Evolutionary conservation across 1,140 invertebrate species (phyloP).

Genomic region (Saccostrea glomerata): DNA sequence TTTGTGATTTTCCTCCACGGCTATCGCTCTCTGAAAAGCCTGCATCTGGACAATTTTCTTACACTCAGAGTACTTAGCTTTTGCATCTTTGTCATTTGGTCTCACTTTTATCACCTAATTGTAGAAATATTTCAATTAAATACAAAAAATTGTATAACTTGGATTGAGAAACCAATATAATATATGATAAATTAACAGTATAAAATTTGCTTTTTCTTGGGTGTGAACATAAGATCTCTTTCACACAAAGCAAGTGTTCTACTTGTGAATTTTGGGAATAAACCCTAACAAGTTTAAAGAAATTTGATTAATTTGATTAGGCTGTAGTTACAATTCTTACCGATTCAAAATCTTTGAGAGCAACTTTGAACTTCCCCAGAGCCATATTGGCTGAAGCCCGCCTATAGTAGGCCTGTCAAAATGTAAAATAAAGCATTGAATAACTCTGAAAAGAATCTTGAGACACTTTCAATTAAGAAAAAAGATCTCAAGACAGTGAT

Average conservation of each 20-base stretch:
- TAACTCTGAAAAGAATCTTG: background rate
- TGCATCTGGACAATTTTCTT: conserved; percentile 96
- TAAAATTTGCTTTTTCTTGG: background rate
- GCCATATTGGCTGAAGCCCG: conserved; percentile 98
- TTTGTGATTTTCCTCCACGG: conserved; percentile 91
- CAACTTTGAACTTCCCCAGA: conserved; percentile 97
- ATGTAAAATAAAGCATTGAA: background rate
- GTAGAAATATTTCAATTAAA: background rate
- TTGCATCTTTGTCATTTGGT: conserved; percentile 96
- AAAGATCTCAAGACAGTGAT: background rate
- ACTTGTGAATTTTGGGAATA: too few species aligned
- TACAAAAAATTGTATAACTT: too few species aligned
- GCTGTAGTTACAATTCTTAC: conserved; percentile 80
- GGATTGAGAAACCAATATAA: background rate
- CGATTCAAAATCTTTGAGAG: conserved; percentile 97
- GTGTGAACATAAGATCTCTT: background rate
- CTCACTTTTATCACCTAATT: conserved; percentile 90
- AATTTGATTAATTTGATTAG: too few species aligned
- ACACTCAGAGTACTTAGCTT: conserved; percentile 95
- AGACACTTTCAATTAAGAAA: background rate
- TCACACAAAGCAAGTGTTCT: conserved; percentile 35
- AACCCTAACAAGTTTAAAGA: too few species aligned
- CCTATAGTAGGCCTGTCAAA: conserved; percentile 86
- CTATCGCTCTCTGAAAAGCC: conserved; percentile 98
- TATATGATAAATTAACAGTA: background rate